A percentile compares a stretch with the other conserved stretches of the same genome.
Evolutionary conservation across 2,113 vertebrate species (phyloP).

Genomic region (pig (Sus scrofa)): T2T-Sscrofa CM000826.6:92426501-92427000

Average conservation of each 20-base stretch:
- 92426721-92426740: not conserved
- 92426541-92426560: not conserved
- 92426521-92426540: not conserved
- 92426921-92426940: not conserved
- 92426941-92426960: not conserved
- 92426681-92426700: not conserved
- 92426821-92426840: not conserved
- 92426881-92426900: not conserved
- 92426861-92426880: not conserved
- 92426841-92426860: not conserved
- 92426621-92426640: not conserved
- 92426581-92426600: not conserved
- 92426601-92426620: not conserved
- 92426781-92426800: not conserved
- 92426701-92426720: not conserved
- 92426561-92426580: not conserved
- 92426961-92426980: too few species aligned
- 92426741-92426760: not conserved
- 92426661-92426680: not conserved
- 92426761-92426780: not conserved
- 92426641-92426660: not conserved
- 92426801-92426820: not conserved
- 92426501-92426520: not conserved
- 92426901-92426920: not conserved
- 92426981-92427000: too few species aligned